Percentiles rank a stretch among this genome's conserved stretches.
These are phyloP conservation scores for Mormyrus iriodes DNA, from an alignment of 2,113 vertebrate genomes.

Conservation along the genomic window DNA sequence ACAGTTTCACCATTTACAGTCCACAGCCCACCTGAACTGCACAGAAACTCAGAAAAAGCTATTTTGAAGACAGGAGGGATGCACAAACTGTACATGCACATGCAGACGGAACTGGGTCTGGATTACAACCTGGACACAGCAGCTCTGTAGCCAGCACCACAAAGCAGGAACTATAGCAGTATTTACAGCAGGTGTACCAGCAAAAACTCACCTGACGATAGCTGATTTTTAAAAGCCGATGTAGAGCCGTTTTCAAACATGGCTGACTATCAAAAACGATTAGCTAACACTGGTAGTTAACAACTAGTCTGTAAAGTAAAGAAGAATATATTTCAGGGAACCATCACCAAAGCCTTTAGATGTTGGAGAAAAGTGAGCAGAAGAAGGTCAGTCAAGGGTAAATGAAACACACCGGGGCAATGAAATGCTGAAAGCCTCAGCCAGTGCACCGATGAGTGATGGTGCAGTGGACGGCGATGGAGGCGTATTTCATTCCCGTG, in stretches of 20 bases:
- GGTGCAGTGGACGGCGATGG: slow-evolving; percentile 48
- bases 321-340: background rate
- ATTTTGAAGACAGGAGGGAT: background rate
- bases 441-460: slow-evolving; percentile 34
- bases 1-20: background rate
- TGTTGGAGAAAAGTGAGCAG: background rate
- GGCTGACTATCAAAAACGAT: background rate
- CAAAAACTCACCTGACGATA: background rate
- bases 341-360: background rate
- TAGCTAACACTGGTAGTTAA: background rate
- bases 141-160: background rate
- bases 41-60: background rate
- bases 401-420: slow-evolving; percentile 34
- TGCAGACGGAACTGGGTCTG: background rate
- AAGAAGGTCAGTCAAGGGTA: background rate
- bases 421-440: slow-evolving; percentile 48
- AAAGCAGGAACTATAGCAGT: background rate
- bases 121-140: background rate
- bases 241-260: background rate
- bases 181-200: background rate
- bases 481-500: slow-evolving; percentile 49
- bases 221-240: background rate
- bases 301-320: background rate
- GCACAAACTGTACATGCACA: background rate
- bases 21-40: background rate